Conservation (phyloP, 2,888 invertebrate species). For the Drosophila quinaria region DNA sequence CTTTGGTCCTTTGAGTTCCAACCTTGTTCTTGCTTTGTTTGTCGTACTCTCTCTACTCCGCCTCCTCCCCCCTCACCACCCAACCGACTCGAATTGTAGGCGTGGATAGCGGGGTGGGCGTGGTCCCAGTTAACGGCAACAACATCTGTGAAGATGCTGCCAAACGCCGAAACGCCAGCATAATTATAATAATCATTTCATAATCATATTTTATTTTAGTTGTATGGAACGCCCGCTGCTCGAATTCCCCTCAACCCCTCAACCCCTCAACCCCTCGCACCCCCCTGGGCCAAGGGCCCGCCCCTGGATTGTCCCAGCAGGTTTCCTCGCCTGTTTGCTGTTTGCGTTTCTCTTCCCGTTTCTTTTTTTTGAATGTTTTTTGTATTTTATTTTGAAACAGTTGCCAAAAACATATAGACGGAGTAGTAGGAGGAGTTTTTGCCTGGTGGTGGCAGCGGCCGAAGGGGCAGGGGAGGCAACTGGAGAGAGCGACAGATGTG, state of each 20-base stretch:
- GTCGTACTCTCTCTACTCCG: neutral
- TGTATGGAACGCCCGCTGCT: constrained; percentile 64
- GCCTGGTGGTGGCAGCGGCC: neutral
- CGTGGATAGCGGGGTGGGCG: constrained; percentile 38
- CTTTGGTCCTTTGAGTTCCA: constrained; percentile 41
- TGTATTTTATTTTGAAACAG: constrained; percentile 56
- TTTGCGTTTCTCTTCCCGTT: constrained; percentile 3
- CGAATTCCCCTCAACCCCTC: constrained; percentile 32
- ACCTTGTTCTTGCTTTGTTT: constrained; percentile 27
- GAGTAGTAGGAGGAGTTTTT: constrained; percentile 16
- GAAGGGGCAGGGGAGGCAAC: constrained; percentile 8
- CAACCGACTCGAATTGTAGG: neutral
- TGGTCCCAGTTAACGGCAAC: constrained; percentile 78
- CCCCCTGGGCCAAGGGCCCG: neutral
- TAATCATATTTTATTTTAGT: constrained; percentile 83
- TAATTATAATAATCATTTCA: constrained; percentile 84
- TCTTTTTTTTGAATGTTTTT: constrained; percentile 27
- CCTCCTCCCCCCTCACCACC: too few species aligned
- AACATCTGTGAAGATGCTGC: constrained; percentile 81
- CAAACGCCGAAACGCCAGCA: constrained; percentile 71
- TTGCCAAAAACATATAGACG: constrained; percentile 63
- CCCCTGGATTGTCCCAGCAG: constrained; percentile 52
- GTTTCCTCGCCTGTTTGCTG: constrained; percentile 45
- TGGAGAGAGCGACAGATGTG: constrained; percentile 85
- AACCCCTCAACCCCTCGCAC: neutral